These are phyloP conservation scores for Atta cephalotes DNA, from an alignment of 1,140 invertebrate genomes.

Conservation along the genomic window DNA sequence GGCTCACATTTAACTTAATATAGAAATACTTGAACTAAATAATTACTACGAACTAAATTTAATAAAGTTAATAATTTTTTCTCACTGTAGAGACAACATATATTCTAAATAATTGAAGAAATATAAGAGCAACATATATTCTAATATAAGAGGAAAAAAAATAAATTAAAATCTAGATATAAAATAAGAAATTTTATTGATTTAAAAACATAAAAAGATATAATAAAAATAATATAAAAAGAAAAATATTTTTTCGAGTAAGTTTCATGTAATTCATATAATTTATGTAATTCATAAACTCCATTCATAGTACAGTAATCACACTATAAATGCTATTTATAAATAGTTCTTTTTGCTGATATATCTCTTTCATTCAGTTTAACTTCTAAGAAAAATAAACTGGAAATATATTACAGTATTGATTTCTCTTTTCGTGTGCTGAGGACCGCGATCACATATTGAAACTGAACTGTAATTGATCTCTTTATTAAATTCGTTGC, in stretches of 20 bases:
- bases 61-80: too few species aligned
- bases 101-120: background rate
- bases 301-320: background rate
- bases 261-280: background rate
- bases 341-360: background rate
- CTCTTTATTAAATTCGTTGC: conserved; percentile 7
- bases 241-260: background rate
- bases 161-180: background rate
- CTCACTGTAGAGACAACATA: too few species aligned
- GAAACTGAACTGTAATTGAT: background rate
- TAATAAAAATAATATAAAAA: background rate
- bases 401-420: background rate
- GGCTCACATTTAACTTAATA: too few species aligned
- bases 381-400: background rate
- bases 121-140: background rate
- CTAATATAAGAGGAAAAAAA: background rate
- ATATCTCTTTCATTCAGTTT: background rate
- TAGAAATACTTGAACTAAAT: too few species aligned
- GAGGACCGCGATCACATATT: background rate
- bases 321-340: background rate
- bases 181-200: background rate
- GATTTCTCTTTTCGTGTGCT: conserved; percentile 1
- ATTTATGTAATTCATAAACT: background rate
- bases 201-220: background rate
- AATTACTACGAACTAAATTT: too few species aligned